A percentile compares a stretch with the other conserved stretches of the same genome.
phyloP scores from a whole-genome alignment of 2,888 invertebrate genomes.

The Cotesia congregata region DNA sequence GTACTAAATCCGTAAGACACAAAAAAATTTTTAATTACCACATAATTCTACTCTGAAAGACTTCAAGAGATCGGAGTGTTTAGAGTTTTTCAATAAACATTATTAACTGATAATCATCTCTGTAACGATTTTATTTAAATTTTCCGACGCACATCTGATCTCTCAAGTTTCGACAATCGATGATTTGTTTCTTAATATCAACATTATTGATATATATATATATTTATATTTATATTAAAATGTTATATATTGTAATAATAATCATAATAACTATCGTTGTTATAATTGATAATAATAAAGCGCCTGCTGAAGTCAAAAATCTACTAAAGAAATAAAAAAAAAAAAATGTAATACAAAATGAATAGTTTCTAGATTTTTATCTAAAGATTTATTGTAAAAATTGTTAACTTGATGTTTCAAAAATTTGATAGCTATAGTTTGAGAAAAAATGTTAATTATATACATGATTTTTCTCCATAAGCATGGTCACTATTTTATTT shows the following conservation, averaged over 20 bases:
- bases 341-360: background rate
- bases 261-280: background rate
- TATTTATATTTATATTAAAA: background rate
- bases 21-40: conserved; percentile 5
- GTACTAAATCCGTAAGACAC: conserved; percentile 33
- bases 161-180: background rate
- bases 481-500: background rate
- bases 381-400: background rate
- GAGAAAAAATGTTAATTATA: background rate
- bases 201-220: conserved; percentile 15
- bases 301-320: background rate
- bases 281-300: background rate
- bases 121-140: background rate
- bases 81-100: background rate
- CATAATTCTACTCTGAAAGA: background rate
- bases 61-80: background rate
- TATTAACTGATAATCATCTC: background rate
- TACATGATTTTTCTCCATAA: background rate
- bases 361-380: background rate
- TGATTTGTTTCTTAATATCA: conserved; percentile 11
- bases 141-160: background rate
- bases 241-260: background rate
- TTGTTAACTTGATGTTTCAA: background rate
- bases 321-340: background rate
- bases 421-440: background rate